Evolutionary conservation across 2,113 vertebrate species (phyloP).

Genomic region (Plestiodon gilberti): DNA sequence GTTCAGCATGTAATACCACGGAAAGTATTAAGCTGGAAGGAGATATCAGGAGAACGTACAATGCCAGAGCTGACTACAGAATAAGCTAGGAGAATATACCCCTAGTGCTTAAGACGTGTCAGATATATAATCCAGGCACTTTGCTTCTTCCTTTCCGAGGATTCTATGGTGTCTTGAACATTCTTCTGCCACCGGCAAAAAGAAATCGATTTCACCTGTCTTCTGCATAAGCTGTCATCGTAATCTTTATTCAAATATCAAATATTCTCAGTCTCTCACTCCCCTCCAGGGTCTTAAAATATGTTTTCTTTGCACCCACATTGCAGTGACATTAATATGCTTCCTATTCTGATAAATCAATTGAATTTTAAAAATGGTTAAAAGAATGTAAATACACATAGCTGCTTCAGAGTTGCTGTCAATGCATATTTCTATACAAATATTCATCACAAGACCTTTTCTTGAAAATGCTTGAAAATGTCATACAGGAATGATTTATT

Average conservation of each 20-base stretch:
- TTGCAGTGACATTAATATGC: not conserved
- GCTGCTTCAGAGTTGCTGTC: not conserved
- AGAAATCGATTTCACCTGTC: conserved; percentile 1
- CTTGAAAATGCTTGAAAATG: not conserved
- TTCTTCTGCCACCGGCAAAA: conserved; percentile 1
- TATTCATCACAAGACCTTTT: not conserved
- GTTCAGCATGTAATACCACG: not conserved
- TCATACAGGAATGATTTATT: no score
- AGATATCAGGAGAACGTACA: not conserved
- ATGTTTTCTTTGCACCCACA: not conserved
- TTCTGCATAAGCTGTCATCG: not conserved
- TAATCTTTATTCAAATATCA: conserved; percentile 2
- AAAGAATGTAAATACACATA: not conserved
- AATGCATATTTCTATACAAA: not conserved
- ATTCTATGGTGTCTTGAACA: not conserved
- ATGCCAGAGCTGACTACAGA: not conserved
- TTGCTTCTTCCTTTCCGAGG: not conserved
- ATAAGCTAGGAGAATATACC: not conserved
- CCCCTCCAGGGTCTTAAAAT: not conserved
- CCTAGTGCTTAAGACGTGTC: not conserved
- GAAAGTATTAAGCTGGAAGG: no score
- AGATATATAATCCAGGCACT: no score
- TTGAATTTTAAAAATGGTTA: not conserved
- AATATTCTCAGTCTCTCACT: not conserved
- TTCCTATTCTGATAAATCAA: not conserved